phyloP scores from a whole-genome alignment of 2,113 vertebrate genomes.

The Gobiocypris rarus region DNA sequence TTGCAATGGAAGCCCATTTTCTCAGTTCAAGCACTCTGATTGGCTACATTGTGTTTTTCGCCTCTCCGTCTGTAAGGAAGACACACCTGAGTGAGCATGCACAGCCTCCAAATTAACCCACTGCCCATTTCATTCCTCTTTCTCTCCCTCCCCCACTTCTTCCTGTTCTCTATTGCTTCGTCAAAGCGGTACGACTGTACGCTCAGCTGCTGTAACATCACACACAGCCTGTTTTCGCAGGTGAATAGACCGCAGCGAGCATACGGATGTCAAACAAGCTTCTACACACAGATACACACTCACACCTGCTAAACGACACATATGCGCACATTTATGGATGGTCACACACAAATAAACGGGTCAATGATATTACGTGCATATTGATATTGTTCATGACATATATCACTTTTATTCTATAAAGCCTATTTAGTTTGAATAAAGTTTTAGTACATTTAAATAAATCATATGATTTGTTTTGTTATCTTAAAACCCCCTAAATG shows the following conservation, averaged over 20 bases:
- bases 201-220: not conserved
- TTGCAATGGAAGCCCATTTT: conserved; percentile 19
- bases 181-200: not conserved
- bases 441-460: too few species aligned
- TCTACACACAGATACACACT: conserved; percentile 1
- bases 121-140: not conserved
- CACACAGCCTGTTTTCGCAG: conserved; percentile 1
- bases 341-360: not conserved
- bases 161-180: not conserved
- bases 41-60: conserved; percentile 31
- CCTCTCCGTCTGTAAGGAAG: not conserved
- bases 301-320: not conserved
- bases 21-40: conserved; percentile 29
- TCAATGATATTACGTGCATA: too few species aligned
- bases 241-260: not conserved
- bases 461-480: too few species aligned
- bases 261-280: conserved; percentile 13
- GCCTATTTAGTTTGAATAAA: too few species aligned
- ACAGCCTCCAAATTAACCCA: not conserved
- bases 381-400: too few species aligned
- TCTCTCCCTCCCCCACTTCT: not conserved
- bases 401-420: too few species aligned
- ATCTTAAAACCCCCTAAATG: too few species aligned
- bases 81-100: conserved; percentile 29
- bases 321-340: not conserved